Conservation (phyloP, 2,113 vertebrate species). For the Neotoma lepida region DNA sequence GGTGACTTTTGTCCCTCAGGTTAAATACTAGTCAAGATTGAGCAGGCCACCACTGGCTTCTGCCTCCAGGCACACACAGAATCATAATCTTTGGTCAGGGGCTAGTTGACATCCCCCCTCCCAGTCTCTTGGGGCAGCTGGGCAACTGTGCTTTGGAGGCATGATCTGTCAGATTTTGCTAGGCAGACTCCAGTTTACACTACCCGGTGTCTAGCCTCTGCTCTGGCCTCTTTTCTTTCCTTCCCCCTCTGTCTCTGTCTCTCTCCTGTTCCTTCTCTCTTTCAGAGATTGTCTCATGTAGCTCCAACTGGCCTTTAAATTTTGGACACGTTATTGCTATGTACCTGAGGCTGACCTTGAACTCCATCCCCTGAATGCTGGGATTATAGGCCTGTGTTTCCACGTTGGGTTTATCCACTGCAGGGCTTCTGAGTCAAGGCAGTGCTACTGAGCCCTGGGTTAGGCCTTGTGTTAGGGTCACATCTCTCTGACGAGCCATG, state of each 20-base stretch:
- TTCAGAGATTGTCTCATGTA: background rate
- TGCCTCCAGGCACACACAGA: background rate
- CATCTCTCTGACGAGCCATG: background rate
- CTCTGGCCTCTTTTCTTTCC: background rate
- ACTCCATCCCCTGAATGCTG: background rate
- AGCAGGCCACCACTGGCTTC: background rate
- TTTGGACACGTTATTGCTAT: background rate
- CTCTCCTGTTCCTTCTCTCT: background rate
- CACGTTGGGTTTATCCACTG: background rate
- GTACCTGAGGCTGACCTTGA: background rate
- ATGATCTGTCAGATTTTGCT: too few relatives aligned
- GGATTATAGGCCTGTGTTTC: too few relatives aligned
- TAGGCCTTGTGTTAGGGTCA: background rate
- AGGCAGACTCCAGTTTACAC: background rate
- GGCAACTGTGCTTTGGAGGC: background rate
- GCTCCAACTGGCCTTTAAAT: too few relatives aligned
- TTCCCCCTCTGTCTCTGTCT: background rate
- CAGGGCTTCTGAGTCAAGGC: background rate
- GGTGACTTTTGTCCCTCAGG: background rate
- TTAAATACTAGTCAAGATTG: background rate
- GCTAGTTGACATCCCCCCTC: background rate
- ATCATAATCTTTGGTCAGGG: background rate
- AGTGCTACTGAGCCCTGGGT: background rate
- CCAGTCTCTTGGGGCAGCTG: background rate
- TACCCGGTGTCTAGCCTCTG: background rate